Percentiles rank a stretch among this genome's conserved stretches.
Conservation (phyloP, 2,888 invertebrate genomes). For the Ommatoiulus sabulosus region DNA sequence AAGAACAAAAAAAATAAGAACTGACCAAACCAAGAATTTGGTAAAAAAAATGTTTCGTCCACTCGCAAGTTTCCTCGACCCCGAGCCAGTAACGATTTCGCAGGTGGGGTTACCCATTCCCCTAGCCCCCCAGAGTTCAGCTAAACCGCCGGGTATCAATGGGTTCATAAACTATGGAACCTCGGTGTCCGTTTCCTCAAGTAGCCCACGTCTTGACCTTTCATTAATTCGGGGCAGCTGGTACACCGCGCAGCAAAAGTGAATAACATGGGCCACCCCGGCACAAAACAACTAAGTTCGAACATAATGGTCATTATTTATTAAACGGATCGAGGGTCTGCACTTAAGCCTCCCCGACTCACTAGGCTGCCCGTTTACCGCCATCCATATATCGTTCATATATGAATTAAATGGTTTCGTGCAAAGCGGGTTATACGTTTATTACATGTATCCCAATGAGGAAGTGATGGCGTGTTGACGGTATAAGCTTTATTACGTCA, state of each 20-base stretch:
- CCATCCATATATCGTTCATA: neutral
- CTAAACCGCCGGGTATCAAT: constrained; percentile 9
- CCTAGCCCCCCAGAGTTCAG: neutral
- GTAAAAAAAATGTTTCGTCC: constrained; percentile 8
- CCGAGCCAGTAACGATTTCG: neutral
- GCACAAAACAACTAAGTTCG: neutral
- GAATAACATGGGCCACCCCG: constrained; percentile 19
- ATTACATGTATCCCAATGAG: neutral
- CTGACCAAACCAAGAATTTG: constrained; percentile 30
- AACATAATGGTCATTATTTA: neutral
- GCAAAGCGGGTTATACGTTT: constrained; percentile 16
- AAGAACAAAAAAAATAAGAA: neutral
- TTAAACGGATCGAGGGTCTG: neutral
- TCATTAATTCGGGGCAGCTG: constrained; percentile 9
- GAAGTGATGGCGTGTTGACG: constrained; percentile 2
- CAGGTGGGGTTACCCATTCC: neutral
- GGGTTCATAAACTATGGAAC: neutral
- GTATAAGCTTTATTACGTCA: neutral
- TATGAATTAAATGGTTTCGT: neutral
- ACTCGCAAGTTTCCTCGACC: constrained; percentile 23
- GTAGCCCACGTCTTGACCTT: constrained; percentile 43
- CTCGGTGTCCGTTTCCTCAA: neutral
- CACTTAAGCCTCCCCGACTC: neutral
- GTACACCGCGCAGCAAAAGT: neutral
- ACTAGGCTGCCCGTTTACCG: neutral